Conservation (phyloP, 2,888 invertebrate species). For the Cephonodes hylas region DNA sequence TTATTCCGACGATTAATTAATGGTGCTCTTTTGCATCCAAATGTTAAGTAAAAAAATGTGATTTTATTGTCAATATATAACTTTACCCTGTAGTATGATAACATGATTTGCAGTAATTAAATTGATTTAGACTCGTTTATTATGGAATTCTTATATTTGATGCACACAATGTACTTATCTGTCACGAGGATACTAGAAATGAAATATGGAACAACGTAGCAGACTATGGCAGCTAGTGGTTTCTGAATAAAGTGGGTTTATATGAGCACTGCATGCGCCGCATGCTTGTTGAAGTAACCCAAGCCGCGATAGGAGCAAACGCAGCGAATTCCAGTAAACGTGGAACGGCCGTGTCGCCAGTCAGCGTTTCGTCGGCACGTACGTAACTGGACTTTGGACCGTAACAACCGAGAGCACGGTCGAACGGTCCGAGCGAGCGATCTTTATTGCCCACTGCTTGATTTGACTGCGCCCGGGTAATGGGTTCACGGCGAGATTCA, state of each 20-base stretch:
- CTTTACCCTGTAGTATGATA: too few species aligned
- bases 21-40: too few species aligned
- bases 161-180: background rate
- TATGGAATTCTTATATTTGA: too few species aligned
- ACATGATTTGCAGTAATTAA: too few species aligned
- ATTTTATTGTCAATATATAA: too few species aligned
- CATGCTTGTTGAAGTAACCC: conserved; percentile 20
- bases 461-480: conserved; percentile 17
- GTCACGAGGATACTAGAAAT: background rate
- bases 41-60: too few species aligned
- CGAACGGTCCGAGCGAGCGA: background rate
- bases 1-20: too few species aligned
- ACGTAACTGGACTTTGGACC: conserved; percentile 27
- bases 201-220: background rate
- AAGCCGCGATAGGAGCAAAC: conserved; percentile 11
- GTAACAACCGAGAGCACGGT: background rate
- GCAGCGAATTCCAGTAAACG: conserved; percentile 26
- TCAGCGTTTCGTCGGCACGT: conserved; percentile 33
- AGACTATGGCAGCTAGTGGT: background rate
- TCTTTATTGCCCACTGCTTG: conserved; percentile 2
- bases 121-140: too few species aligned
- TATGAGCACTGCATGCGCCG: background rate
- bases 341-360: conserved; percentile 18
- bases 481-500: conserved; percentile 16
- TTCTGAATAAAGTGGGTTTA: background rate